Conservation (phyloP, 2,113 vertebrate species). For the Chlorodrepanis virens region DNA sequence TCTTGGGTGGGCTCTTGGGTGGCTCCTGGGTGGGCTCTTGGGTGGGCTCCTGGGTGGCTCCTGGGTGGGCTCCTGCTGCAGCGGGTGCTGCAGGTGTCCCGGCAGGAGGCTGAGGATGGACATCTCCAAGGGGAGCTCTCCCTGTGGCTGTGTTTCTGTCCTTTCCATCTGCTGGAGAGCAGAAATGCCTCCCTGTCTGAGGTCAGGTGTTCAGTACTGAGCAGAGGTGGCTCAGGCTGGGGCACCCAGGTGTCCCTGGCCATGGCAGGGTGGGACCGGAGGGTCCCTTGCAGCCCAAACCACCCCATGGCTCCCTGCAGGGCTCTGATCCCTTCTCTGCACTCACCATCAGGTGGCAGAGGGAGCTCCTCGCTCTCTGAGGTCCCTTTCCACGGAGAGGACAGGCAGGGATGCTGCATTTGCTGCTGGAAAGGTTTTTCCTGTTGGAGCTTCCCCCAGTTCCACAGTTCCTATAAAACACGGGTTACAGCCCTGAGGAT, state of each 20-base stretch:
- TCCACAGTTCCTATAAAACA: neutral
- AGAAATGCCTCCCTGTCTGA: neutral
- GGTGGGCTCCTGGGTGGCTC: no score
- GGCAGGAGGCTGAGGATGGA: neutral
- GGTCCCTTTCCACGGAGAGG: neutral
- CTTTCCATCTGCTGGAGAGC: accelerated
- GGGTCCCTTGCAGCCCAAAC: neutral
- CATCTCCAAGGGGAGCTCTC: neutral
- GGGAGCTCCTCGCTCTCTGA: neutral
- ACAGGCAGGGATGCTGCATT: neutral
- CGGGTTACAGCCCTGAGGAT: neutral
- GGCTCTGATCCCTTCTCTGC: neutral
- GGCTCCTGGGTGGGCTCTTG: neutral
- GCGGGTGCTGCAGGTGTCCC: neutral
- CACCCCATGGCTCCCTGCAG: accelerated
- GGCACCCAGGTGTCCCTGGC: neutral
- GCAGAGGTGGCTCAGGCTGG: neutral
- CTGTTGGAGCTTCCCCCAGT: neutral
- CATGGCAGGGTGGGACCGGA: accelerated
- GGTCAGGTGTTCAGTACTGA: neutral
- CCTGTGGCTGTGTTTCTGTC: neutral
- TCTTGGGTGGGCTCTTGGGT: no score
- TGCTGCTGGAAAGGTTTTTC: neutral
- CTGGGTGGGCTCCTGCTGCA: no score
- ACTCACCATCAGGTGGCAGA: conserved; percentile 40